Conservation (phyloP, 2,797 vertebrate species). For the Emydoidea blandingii region DNA sequence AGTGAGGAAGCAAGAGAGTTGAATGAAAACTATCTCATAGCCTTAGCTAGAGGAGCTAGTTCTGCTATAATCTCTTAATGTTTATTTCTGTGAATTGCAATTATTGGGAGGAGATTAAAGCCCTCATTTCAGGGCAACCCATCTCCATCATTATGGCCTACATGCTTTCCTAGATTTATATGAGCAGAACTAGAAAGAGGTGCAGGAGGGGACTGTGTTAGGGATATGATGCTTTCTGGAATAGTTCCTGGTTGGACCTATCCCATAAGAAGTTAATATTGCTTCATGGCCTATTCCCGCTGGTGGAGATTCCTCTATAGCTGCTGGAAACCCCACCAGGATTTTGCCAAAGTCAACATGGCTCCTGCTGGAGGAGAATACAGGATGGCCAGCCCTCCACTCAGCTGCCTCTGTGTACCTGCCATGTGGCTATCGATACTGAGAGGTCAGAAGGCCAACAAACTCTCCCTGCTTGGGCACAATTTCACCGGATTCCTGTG, state of each 20-base stretch:
- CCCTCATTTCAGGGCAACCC: background rate
- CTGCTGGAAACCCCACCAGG: background rate
- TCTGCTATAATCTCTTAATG: background rate
- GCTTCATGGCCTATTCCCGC: background rate
- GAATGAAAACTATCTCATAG: background rate
- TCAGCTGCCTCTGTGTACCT: background rate
- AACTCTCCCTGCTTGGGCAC: too few species aligned
- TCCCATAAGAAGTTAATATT: background rate
- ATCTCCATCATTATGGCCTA: background rate
- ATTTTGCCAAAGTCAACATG: background rate
- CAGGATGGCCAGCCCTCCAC: background rate
- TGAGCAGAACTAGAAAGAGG: too few species aligned
- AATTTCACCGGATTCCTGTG: background rate
- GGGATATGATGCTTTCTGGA: background rate
- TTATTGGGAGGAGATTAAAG: background rate
- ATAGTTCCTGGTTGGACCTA: background rate
- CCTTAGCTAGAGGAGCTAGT: background rate
- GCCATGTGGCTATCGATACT: background rate
- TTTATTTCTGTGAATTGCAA: background rate
- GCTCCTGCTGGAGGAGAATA: background rate
- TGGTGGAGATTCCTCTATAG: background rate
- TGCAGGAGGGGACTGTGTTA: too few species aligned
- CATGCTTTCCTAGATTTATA: background rate
- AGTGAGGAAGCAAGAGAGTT: background rate
- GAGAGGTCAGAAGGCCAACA: background rate